These are phyloP conservation scores for Upupa epops DNA, from an alignment of 2,113 vertebrate genomes.

Conservation along the genomic window DNA sequence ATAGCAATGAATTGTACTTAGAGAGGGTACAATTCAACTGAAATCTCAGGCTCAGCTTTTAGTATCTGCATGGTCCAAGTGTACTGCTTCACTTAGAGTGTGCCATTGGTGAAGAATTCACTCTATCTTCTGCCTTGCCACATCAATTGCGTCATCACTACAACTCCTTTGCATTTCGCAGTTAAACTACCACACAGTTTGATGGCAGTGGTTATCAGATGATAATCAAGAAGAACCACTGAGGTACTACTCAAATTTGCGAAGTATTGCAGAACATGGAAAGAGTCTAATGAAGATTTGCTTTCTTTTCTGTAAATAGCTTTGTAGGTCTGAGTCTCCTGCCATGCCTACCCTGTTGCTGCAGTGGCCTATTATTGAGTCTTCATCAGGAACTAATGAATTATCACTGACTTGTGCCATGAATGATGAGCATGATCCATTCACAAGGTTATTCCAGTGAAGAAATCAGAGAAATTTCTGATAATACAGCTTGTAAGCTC, in stretches of 20 bases:
- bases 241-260: neutral
- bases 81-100: rapidly evolving
- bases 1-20: neutral
- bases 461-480: neutral
- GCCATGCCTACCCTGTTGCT: neutral
- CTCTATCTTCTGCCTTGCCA: neutral
- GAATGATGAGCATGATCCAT: neutral
- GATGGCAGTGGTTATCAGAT: neutral
- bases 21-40: neutral
- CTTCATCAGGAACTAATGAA: slow-evolving; percentile 11
- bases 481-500: neutral
- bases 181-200: neutral
- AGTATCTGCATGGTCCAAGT: neutral
- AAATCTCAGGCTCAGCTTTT: neutral
- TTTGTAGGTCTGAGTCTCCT: neutral
- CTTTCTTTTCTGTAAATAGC: neutral
- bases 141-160: neutral
- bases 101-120: neutral
- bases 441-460: neutral
- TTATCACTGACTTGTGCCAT: neutral
- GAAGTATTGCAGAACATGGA: neutral
- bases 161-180: neutral
- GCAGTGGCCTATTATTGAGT: neutral
- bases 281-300: neutral
- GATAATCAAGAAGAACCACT: neutral